These are phyloP conservation scores for Chrysochloris asiatica DNA, from an alignment of 2,113 vertebrate genomes.

Conservation along the genomic window DNA sequence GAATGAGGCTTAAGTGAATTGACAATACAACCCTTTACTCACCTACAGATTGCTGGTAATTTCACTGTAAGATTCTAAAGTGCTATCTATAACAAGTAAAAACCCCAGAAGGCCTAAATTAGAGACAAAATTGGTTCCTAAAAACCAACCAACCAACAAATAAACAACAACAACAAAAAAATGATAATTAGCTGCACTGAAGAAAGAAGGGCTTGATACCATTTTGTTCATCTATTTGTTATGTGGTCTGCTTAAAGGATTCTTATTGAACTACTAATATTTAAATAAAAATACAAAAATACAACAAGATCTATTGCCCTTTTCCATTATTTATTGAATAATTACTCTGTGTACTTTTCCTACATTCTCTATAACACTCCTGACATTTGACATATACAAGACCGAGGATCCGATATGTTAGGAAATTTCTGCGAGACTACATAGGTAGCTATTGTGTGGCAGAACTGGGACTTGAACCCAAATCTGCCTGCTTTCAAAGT, in stretches of 20 bases:
- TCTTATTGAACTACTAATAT: background rate
- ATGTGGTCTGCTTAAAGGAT: background rate
- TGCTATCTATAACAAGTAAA: background rate
- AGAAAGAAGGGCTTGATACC: background rate
- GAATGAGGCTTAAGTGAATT: too few relatives aligned
- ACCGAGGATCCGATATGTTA: too few relatives aligned
- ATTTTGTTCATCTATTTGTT: background rate
- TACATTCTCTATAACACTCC: too few relatives aligned
- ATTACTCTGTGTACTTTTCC: too few relatives aligned
- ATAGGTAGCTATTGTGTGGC: too few relatives aligned
- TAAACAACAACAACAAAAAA: background rate
- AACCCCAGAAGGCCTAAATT: background rate
- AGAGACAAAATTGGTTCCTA: background rate
- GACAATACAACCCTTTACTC: background rate
- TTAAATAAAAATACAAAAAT: background rate
- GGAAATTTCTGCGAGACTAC: too few relatives aligned
- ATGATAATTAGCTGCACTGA: too few relatives aligned
- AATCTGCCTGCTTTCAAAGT: too few relatives aligned
- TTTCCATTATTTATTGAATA: background rate
- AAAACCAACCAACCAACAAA: background rate
- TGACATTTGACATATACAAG: too few relatives aligned
- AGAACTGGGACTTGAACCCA: too few relatives aligned
- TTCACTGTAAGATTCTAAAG: background rate
- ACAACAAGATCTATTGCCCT: background rate
- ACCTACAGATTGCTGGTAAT: background rate